These are phyloP conservation scores for Lonchura striata DNA, from an alignment of 2,113 vertebrate genomes.

Conservation along the genomic window DNA sequence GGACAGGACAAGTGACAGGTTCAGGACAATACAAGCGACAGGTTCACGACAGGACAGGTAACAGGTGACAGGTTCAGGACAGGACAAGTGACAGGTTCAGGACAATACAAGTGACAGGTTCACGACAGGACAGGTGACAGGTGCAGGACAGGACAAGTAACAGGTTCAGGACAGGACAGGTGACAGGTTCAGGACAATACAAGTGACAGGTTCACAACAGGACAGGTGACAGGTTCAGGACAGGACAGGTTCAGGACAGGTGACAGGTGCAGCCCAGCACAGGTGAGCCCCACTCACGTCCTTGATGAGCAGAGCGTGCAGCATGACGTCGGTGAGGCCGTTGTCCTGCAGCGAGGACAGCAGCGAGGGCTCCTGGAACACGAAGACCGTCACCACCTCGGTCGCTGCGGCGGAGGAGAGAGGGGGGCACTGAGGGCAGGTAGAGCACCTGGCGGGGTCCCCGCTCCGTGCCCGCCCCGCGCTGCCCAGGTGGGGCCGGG, in stretches of 20 bases:
- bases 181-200: too few species aligned
- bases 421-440: neutral
- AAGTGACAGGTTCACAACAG: too few species aligned
- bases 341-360: slow-evolving; percentile 10
- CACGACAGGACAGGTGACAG: neutral
- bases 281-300: neutral
- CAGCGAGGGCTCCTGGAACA: slow-evolving; percentile 18
- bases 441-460: neutral
- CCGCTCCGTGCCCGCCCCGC: neutral
- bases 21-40: too few species aligned
- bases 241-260: too few species aligned
- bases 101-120: neutral
- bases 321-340: neutral
- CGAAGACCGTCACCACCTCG: slow-evolving; percentile 1
- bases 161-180: neutral
- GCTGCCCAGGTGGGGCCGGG: neutral
- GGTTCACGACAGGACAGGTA: neutral
- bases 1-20: too few species aligned
- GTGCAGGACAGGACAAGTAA: too few species aligned
- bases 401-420: neutral
- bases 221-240: neutral
- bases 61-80: neutral
- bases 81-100: too few species aligned
- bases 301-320: neutral
- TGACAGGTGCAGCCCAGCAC: neutral